Conservation (phyloP, 2,113 vertebrate species). For the Noctilio leporinus region DNA sequence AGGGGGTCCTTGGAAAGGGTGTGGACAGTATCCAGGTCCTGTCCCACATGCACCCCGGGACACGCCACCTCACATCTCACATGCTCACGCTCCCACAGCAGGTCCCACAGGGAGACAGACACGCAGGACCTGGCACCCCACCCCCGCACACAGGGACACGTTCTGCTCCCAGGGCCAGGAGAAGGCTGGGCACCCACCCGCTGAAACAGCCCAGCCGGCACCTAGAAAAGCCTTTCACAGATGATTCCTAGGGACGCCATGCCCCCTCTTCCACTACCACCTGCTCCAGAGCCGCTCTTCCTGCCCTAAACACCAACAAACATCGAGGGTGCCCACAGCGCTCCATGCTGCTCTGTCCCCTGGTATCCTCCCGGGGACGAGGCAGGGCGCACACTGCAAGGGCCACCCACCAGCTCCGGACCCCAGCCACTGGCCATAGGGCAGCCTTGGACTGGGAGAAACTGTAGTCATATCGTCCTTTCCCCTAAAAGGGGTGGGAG, state of each 20-base stretch:
- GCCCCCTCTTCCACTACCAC: background rate
- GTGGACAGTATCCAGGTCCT: background rate
- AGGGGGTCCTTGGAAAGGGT: background rate
- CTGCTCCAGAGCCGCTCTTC: background rate
- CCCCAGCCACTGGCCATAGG: background rate
- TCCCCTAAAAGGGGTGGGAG: background rate
- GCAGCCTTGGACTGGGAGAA: background rate
- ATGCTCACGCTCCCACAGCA: rapidly evolving
- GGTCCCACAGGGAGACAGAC: background rate
- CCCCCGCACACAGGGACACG: background rate
- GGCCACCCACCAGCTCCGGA: background rate
- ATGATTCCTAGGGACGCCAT: background rate
- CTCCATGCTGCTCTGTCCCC: background rate
- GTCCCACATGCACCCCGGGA: background rate
- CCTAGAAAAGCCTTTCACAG: too few species aligned
- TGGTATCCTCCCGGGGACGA: background rate
- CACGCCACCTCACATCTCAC: background rate
- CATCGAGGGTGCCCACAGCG: background rate
- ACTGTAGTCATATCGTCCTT: background rate
- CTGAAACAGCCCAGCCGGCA: background rate
- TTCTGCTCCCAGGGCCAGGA: background rate
- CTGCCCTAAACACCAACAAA: background rate
- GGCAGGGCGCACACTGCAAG: background rate
- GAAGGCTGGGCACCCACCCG: background rate
- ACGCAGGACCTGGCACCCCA: background rate